Evolutionary conservation across 2,888 invertebrate genomes (phyloP).

Genomic region (Drosophila infuscata): DNA sequence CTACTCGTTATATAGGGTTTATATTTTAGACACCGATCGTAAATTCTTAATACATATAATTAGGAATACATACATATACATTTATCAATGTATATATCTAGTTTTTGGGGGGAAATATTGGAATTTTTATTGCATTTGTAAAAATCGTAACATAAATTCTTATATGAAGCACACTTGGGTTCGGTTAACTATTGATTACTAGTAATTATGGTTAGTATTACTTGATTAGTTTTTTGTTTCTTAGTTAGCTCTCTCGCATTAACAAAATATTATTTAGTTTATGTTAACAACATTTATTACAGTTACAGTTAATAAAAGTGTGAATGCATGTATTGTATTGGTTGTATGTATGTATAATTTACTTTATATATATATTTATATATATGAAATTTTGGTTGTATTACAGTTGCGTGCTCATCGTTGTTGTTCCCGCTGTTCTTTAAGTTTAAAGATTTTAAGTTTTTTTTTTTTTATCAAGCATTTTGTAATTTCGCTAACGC

Average conservation of each 20-base stretch:
- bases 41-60: constrained; percentile 42
- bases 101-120: constrained; percentile 29
- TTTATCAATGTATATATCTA: constrained; percentile 54
- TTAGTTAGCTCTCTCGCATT: constrained; percentile 28
- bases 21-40: constrained; percentile 55
- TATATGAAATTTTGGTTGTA: constrained; percentile 61
- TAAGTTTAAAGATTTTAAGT: constrained; percentile 36
- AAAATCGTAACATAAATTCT: constrained; percentile 74
- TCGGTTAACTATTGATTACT: constrained; percentile 62
- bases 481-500: constrained; percentile 44
- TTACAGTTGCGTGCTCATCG: constrained; percentile 72
- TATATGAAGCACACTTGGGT: constrained; percentile 84
- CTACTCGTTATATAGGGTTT: constrained; percentile 56
- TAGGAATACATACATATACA: constrained; percentile 50
- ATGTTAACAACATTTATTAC: constrained; percentile 63
- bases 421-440: constrained; percentile 74
- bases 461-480: constrained; percentile 51
- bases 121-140: constrained; percentile 58
- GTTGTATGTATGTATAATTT: constrained; percentile 14
- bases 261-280: constrained; percentile 62
- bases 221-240: constrained; percentile 26
- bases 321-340: constrained; percentile 27
- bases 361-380: constrained; percentile 16
- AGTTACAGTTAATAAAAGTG: constrained; percentile 46
- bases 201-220: constrained; percentile 41